These are phyloP conservation scores for Ciconia nigra DNA, from an alignment of 2,797 vertebrate species.

Conservation along the genomic window DNA sequence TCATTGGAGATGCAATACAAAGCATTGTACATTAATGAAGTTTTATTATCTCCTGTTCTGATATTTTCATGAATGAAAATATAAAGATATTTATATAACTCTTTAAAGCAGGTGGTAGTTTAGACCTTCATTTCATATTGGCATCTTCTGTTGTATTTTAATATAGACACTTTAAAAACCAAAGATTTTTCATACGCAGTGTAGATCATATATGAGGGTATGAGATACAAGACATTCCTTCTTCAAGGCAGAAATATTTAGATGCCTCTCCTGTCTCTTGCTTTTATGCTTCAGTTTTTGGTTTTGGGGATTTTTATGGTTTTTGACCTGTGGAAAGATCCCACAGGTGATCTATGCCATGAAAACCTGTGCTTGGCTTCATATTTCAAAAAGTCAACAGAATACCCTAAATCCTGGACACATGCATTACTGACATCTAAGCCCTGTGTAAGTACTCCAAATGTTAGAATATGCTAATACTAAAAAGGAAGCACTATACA, in stretches of 20 bases:
- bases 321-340: neutral
- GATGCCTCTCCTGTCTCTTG: neutral
- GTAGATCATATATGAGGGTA: neutral
- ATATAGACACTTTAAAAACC: neutral
- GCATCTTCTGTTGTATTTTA: neutral
- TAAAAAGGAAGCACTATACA: neutral
- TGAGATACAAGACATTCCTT: neutral
- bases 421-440: neutral
- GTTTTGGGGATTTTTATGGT: neutral
- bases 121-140: neutral
- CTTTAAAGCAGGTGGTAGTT: neutral
- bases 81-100: neutral
- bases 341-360: neutral
- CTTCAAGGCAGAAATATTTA: conserved; percentile 20
- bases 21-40: neutral
- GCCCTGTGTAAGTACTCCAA: neutral
- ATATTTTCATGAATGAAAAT: neutral
- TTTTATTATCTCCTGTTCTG: neutral
- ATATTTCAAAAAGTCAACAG: neutral
- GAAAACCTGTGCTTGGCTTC: neutral
- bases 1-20: neutral
- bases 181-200: neutral
- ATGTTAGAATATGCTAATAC: neutral
- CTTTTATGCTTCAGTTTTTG: neutral
- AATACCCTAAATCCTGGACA: neutral